Evolutionary conservation across 53 echinoderm and acorn worm genomes (phyloP), one percentile per base, ranked within the genome.

Genomic region (Antedon mediterranea): DNA sequence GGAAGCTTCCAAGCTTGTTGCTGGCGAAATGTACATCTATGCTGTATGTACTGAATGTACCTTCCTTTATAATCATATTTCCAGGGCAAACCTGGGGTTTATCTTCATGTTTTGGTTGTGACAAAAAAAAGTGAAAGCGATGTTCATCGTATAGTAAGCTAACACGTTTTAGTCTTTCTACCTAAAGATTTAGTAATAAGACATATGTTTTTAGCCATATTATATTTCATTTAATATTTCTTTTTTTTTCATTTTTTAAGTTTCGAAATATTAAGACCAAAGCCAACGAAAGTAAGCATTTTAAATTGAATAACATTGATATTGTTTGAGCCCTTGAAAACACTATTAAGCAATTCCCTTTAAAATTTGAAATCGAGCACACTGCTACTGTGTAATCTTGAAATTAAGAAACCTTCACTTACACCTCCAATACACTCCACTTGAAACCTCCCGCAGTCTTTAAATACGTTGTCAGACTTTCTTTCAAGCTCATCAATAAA

Each of bases 91-190:
- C 86, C 82, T 89, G 91, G 0, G 91, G 97, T 30, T 42, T 78
- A 28, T 79, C 80, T 75, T 92, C 91, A 3, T 77, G 87, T 28
- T 74, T 71, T 13, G 91, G 91, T 3, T 76, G 72, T 13, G 85
- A 89, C 13, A 97, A 80, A 79, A 78, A 87, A 75, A 97, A 97
- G 79, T 89, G 82, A 23, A 85, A 81, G 15, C 97, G 85, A 72
- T 89, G 84, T 28, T 91, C 87, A 34, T 97, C 97, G 43, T 86
- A 92, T n/a, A 97, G 92, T 7, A 97, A 88, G 0, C 97, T 92
- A 26, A 97, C 86, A 30, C 89, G 79, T 74, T 90, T 87, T 32
- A 97, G 79, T 15, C 74, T 71, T 88, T 91, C 85, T 90, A 92
- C 87, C 23, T 34, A 42, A 31, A 30, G 6, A 5, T 43, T 13